Percentiles rank a stretch among this genome's conserved stretches.
These are phyloP conservation scores for Achatina immaculata DNA, from an alignment of 1,140 invertebrate genomes.

Conservation along the genomic window DNA sequence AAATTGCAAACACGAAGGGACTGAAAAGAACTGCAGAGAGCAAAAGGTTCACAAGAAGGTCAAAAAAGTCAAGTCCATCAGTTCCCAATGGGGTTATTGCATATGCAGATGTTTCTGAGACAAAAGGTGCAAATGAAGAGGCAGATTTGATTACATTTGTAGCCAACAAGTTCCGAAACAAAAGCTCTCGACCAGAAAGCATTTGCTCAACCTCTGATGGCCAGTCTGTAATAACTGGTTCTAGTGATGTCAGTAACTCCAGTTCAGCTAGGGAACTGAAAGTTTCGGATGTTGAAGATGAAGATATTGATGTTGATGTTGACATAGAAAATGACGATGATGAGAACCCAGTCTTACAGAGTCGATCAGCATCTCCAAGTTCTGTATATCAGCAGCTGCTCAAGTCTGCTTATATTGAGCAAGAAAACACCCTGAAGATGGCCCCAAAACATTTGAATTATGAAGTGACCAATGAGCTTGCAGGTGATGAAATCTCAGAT, in stretches of 20 bases:
- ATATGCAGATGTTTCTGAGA: not conserved
- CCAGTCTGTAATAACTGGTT: not conserved
- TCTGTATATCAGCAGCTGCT: slow-evolving; percentile 62
- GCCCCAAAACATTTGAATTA: not conserved
- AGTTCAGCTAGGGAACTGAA: slow-evolving; percentile 5
- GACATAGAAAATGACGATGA: slow-evolving; percentile 60
- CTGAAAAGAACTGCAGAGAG: not conserved
- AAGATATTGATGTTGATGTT: slow-evolving; percentile 64
- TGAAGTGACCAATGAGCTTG: not conserved
- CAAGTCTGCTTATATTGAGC: slow-evolving; percentile 28
- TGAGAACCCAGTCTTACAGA: slow-evolving; percentile 55
- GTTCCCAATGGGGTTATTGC: not conserved
- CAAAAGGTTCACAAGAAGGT: not conserved
- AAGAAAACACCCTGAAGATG: not conserved
- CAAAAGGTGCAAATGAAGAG: not conserved
- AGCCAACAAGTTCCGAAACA: not conserved
- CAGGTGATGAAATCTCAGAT: not conserved
- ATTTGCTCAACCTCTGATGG: slow-evolving; percentile 22
- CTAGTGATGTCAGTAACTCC: slow-evolving; percentile 19
- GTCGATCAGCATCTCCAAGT: slow-evolving; percentile 60
- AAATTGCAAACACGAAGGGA: too few relatives aligned
- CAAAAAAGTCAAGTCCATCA: not conserved
- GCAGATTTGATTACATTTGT: not conserved
- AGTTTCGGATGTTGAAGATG: slow-evolving; percentile 46
- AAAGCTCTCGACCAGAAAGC: not conserved